phyloP scores from a whole-genome alignment of 2,888 invertebrate genomes.

The Icerya purchasi region DNA sequence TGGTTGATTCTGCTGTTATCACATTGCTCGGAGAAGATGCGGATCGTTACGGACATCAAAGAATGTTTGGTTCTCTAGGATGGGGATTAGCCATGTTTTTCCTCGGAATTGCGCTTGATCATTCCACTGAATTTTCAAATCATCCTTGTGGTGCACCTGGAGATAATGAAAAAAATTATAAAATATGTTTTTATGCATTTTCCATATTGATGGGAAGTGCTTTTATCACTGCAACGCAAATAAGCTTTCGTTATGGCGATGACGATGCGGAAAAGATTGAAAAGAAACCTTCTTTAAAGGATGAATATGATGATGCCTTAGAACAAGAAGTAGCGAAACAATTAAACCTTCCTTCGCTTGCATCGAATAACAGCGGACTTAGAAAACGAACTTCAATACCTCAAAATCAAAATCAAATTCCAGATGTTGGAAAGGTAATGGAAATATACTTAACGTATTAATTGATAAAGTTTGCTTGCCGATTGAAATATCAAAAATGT shows the following conservation, averaged over 20 bases:
- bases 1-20: constrained; percentile 81
- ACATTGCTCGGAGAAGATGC: constrained; percentile 73
- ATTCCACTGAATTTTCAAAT: constrained; percentile 83
- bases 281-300: constrained; percentile 22
- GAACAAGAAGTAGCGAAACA: constrained; percentile 68
- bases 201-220: constrained; percentile 88
- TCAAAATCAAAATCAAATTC: constrained; percentile 1
- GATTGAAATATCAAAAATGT: too few species aligned
- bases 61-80: constrained; percentile 94
- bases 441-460: too few species aligned
- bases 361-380: constrained; percentile 18
- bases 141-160: constrained; percentile 72
- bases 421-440: constrained; percentile 17
- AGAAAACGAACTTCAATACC: constrained; percentile 6
- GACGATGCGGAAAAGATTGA: constrained; percentile 32
- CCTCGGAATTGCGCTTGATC: constrained; percentile 86
- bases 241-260: constrained; percentile 34
- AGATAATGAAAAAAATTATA: constrained; percentile 87
- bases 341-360: constrained; percentile 53
- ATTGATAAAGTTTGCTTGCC: too few species aligned
- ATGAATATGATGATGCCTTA: constrained; percentile 48
- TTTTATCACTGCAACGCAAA: constrained; percentile 73
- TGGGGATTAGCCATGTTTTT: constrained; percentile 99
- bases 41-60: constrained; percentile 78
- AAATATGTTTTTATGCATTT: constrained; percentile 94